Conservation (phyloP, 2,797 vertebrate species). For the Jordanella pulchra region DNA sequence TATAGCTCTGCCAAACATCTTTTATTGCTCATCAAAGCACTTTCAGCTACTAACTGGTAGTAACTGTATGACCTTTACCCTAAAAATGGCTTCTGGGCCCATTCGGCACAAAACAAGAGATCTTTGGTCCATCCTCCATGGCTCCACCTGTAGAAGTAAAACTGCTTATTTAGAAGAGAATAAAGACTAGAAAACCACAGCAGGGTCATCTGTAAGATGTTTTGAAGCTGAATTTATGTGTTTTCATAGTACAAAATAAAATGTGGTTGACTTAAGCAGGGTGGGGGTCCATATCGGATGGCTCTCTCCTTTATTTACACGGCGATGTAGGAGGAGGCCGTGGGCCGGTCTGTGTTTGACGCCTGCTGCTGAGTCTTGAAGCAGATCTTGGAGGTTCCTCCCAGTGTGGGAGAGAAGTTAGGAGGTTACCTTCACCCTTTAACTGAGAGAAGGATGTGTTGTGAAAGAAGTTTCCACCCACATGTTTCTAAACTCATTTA, state of each 20-base stretch:
- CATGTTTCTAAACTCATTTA: constrained; percentile 53
- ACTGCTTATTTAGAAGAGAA: no score
- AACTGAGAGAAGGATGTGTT: constrained; percentile 50
- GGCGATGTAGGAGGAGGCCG: constrained; percentile 4
- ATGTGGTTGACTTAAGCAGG: no score
- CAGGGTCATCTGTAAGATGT: no score
- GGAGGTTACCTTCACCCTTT: constrained; percentile 42
- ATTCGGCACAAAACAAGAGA: neutral
- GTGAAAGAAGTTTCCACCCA: constrained; percentile 52
- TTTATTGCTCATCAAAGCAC: constrained; percentile 25
- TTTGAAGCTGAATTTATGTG: no score
- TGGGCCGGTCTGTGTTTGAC: constrained; percentile 1
- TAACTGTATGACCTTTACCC: neutral
- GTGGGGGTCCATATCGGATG: no score
- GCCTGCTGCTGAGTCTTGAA: constrained; percentile 23
- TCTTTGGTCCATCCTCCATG: neutral
- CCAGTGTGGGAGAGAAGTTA: constrained; percentile 17
- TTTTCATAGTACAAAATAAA: no score
- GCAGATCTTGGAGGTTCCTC: constrained; percentile 39
- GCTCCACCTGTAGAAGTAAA: no score
- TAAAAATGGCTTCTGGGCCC: neutral
- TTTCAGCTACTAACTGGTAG: constrained; percentile 34
- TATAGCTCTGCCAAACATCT: constrained; percentile 27
- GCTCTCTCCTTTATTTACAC: neutral
- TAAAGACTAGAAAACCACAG: no score